Percentiles rank a stretch among this genome's conserved stretches.
These are phyloP conservation scores for Cercopithecus mona DNA, from an alignment of 2,113 vertebrate species.

Conservation along the genomic window DNA sequence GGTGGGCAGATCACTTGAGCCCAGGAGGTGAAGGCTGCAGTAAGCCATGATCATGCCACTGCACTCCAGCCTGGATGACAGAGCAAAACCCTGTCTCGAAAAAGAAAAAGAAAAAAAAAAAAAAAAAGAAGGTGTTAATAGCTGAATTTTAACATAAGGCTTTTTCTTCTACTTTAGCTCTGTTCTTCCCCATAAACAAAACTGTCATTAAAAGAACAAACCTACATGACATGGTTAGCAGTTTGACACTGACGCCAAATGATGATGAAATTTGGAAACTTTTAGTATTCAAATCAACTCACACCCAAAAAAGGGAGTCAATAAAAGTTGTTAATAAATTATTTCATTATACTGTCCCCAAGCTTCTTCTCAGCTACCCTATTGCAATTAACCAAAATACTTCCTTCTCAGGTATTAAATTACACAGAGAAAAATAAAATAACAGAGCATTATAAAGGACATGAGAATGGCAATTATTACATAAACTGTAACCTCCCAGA, in stretches of 20 bases:
- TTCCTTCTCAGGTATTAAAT: not conserved
- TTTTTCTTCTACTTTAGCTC: not conserved
- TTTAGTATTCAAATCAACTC: conserved; percentile 71
- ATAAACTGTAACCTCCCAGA: conserved; percentile 21
- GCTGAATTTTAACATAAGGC: conserved; percentile 61
- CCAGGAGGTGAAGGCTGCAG: too few species aligned
- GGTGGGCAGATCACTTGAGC: too few species aligned
- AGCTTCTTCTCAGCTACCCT: conserved; percentile 41
- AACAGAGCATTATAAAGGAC: accelerated
- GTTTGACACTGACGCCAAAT: conserved; percentile 71
- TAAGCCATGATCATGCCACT: too few species aligned
- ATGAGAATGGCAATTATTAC: not conserved
- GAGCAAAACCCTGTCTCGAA: too few species aligned
- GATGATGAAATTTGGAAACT: conserved; percentile 75
- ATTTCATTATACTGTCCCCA: not conserved
- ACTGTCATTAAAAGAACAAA: conserved; percentile 69
- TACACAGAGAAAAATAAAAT: not conserved
- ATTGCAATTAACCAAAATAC: conserved; percentile 53
- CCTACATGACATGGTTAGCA: conserved; percentile 75
- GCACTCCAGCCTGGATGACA: too few species aligned
- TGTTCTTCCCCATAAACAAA: conserved; percentile 62
- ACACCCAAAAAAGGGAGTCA: conserved; percentile 65
- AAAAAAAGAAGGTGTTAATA: not conserved
- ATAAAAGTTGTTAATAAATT: conserved; percentile 61
- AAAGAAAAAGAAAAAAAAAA: too few species aligned